These are phyloP conservation scores for Fragum whitleyi DNA, from an alignment of 2,888 invertebrate species.

Conservation along the genomic window DNA sequence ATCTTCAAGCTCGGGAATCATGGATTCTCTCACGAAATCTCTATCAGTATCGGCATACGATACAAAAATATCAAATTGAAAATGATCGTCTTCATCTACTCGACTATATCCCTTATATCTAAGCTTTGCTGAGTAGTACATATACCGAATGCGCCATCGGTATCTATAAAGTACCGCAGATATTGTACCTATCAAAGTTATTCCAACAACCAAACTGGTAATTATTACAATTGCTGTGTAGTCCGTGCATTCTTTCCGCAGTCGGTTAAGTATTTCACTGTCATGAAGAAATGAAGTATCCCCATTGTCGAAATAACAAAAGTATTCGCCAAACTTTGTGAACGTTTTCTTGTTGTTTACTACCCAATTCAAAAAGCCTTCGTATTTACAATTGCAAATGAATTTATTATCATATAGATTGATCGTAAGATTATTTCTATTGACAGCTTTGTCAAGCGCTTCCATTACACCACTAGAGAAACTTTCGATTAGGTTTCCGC, in stretches of 20 bases:
- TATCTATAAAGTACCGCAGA: constrained; percentile 33
- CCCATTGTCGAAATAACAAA: not conserved
- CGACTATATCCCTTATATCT: constrained; percentile 24
- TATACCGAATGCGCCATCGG: constrained; percentile 52
- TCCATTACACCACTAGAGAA: not conserved
- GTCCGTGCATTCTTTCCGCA: not conserved
- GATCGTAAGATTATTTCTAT: not conserved
- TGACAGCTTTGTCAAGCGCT: not conserved
- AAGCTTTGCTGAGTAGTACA: constrained; percentile 52
- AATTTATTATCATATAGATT: not conserved
- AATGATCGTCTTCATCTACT: constrained; percentile 29
- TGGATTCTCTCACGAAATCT: constrained; percentile 29
- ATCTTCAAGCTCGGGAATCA: constrained; percentile 44
- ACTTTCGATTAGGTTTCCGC: not conserved
- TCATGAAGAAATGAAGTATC: not conserved
- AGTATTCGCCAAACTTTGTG: not conserved
- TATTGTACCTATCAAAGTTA: not conserved
- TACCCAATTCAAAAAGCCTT: not conserved
- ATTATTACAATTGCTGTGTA: not conserved
- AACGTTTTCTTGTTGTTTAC: not conserved
- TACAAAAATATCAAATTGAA: constrained; percentile 24
- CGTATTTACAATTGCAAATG: not conserved
- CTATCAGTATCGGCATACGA: constrained; percentile 54
- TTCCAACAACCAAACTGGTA: not conserved
- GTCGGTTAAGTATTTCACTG: not conserved